These are phyloP conservation scores for Gallinago media DNA, from an alignment of 2,113 vertebrate genomes.

Conservation along the genomic window DNA sequence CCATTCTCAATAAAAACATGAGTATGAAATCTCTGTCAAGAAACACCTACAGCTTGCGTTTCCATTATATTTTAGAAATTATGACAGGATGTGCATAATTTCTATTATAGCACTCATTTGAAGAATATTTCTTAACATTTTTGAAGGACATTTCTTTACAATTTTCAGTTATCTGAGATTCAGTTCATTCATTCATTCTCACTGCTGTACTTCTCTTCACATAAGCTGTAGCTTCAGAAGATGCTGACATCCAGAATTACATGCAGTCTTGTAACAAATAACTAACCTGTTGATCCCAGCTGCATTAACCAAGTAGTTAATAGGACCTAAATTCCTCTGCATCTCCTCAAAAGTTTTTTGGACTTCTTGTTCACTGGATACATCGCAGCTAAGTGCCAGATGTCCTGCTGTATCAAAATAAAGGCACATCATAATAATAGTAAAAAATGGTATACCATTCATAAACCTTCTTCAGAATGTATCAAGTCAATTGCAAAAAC, in stretches of 20 bases:
- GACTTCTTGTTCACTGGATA: conserved; percentile 86
- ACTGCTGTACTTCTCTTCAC: background rate
- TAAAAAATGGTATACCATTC: background rate
- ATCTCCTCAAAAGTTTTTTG: conserved; percentile 85
- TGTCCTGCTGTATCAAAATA: conserved; percentile 78
- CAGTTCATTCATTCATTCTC: background rate
- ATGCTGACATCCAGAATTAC: background rate
- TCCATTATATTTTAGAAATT: background rate
- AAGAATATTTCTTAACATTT: background rate
- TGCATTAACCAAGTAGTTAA: conserved; percentile 91
- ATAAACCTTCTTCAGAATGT: background rate
- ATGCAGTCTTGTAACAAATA: background rate
- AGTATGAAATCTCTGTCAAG: background rate
- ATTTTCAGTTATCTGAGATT: background rate
- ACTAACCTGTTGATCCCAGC: conserved; percentile 92
- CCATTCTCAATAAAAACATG: background rate
- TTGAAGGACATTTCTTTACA: background rate
- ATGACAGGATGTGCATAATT: background rate
- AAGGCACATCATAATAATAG: background rate
- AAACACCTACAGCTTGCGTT: background rate
- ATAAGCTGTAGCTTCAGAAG: background rate
- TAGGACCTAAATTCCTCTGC: conserved; percentile 80
- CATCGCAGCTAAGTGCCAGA: conserved; percentile 87
- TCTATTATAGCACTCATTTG: background rate
- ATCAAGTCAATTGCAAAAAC: background rate